These are phyloP conservation scores for Thaumatotibia leucotreta DNA, from an alignment of 1,140 invertebrate genomes.

Conservation along the genomic window DNA sequence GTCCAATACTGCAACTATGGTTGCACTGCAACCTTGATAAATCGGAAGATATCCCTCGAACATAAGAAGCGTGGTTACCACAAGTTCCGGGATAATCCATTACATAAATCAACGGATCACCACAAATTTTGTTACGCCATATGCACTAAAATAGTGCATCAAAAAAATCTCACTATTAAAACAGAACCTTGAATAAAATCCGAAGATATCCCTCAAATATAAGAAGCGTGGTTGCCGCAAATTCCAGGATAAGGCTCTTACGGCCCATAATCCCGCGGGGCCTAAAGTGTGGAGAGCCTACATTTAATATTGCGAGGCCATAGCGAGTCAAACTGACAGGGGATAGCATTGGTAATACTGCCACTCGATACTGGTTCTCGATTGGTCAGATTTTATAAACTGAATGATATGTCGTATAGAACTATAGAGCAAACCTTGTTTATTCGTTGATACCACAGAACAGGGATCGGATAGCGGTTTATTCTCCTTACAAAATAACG, in stretches of 20 bases:
- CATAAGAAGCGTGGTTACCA: too few species aligned
- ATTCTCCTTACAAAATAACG: too few species aligned
- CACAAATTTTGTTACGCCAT: too few species aligned
- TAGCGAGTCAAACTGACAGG: background rate
- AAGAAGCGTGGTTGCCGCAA: background rate
- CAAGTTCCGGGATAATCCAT: too few species aligned
- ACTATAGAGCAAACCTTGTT: too few species aligned
- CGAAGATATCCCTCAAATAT: background rate
- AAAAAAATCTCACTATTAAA: background rate
- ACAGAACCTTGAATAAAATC: background rate
- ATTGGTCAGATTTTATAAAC: background rate
- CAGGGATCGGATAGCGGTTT: too few species aligned
- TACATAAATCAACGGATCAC: too few species aligned
- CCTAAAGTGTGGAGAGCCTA: conserved; percentile 5
- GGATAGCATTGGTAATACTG: background rate
- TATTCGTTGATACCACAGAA: too few species aligned
- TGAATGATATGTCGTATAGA: background rate
- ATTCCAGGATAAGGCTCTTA: conserved; percentile 2
- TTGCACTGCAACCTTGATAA: too few species aligned
- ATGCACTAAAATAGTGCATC: too few species aligned
- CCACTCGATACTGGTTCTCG: background rate
- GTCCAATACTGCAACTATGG: too few species aligned
- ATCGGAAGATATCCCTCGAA: too few species aligned
- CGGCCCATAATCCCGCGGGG: background rate
- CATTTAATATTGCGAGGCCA: background rate